Evolutionary conservation across 2,113 vertebrate genomes (phyloP).

Genomic region (Pristiophorus japonicus): DNA sequence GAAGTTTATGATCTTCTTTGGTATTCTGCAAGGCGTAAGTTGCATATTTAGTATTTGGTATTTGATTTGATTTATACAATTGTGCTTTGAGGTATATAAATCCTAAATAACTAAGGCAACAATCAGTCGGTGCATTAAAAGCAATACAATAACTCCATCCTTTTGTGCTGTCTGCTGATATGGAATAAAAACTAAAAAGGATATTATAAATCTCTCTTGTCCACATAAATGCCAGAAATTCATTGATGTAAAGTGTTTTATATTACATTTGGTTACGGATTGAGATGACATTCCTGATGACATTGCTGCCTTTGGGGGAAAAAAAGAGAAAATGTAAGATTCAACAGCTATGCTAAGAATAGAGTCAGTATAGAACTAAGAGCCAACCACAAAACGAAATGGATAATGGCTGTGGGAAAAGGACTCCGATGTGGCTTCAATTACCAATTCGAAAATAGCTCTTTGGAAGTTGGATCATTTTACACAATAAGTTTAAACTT

Average conservation of each 20-base stretch:
- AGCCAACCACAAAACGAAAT: conserved; percentile 7
- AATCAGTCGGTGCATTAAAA: neutral
- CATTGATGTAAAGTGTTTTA: conserved; percentile 23
- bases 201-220: neutral
- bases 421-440: neutral
- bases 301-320: neutral
- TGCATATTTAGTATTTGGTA: neutral
- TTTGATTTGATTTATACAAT: conserved; percentile 23
- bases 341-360: neutral
- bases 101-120: neutral
- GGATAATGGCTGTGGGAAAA: conserved; percentile 2
- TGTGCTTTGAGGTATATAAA: neutral
- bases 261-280: neutral
- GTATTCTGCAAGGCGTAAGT: neutral
- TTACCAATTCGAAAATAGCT: neutral
- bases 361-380: neutral
- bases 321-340: neutral
- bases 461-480: neutral
- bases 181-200: neutral
- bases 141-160: neutral
- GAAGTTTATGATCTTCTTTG: neutral
- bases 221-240: conserved; percentile 1
- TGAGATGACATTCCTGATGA: conserved; percentile 36
- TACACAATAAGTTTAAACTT: neutral
- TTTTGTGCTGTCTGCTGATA: conserved; percentile 23